phyloP scores from a whole-genome alignment of 2,888 invertebrate genomes.

The Hydriomena furcata region DNA sequence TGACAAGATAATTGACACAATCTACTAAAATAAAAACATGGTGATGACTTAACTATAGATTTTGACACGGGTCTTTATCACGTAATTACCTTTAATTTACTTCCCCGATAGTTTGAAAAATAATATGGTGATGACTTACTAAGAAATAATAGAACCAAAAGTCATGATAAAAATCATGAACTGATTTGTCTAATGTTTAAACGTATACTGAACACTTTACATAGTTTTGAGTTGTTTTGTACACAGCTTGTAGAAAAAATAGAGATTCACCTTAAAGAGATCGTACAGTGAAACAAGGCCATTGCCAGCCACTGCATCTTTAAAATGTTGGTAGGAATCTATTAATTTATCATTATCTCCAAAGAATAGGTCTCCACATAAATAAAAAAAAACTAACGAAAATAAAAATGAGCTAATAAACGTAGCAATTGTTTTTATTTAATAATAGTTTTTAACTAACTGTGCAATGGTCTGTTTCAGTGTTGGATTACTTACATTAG shows the following conservation, averaged over 20 bases:
- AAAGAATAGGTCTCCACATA: background rate
- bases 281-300: conserved; percentile 80
- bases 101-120: too few species aligned
- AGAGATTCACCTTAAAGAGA: conserved; percentile 81
- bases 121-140: conserved; percentile 25
- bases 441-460: conserved; percentile 39
- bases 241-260: conserved; percentile 83
- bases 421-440: too few species aligned
- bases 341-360: conserved; percentile 1
- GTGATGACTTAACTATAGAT: conserved; percentile 16
- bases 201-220: conserved; percentile 66
- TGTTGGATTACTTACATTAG: conserved; percentile 70
- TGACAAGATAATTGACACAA: conserved; percentile 80
- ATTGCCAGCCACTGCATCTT: conserved; percentile 55
- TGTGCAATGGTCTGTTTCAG: conserved; percentile 80
- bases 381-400: background rate
- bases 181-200: conserved; percentile 15
- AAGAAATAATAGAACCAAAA: conserved; percentile 38
- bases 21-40: conserved; percentile 46
- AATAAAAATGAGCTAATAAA: conserved; percentile 7
- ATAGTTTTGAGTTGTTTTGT: conserved; percentile 77
- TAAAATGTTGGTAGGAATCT: conserved; percentile 2
- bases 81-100: too few species aligned
- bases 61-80: too few species aligned
- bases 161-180: conserved; percentile 41